Evolutionary conservation across 2,113 vertebrate species (phyloP).

Genomic region (Chloebia gouldiae): DNA sequence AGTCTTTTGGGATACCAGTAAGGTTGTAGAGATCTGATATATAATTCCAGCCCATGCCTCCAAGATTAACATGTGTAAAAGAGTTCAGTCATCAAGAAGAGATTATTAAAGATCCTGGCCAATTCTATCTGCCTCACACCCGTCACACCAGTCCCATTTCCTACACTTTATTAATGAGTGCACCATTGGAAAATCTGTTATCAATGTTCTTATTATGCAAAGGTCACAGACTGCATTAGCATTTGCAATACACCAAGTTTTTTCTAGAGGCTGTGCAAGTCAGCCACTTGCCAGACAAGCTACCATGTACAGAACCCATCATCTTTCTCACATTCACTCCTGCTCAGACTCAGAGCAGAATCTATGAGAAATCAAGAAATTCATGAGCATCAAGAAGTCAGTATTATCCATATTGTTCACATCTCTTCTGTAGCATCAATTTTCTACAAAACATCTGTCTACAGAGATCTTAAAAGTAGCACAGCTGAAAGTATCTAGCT

Average conservation of each 20-base stretch:
- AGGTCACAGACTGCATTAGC: slow-evolving; percentile 63
- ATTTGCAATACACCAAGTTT: slow-evolving; percentile 2
- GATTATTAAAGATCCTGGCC: neutral
- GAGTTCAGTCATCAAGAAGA: neutral
- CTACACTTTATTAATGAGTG: slow-evolving; percentile 4
- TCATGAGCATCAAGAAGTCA: neutral
- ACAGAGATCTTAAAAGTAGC: neutral
- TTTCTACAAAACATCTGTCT: neutral
- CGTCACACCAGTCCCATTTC: neutral
- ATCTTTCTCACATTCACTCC: neutral
- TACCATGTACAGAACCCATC: neutral
- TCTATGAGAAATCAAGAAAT: neutral
- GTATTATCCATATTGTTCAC: neutral
- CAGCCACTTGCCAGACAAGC: neutral
- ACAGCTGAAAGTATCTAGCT: neutral
- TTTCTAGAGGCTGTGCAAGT: neutral
- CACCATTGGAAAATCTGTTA: neutral
- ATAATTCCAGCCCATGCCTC: neutral
- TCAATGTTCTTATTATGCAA: slow-evolving; percentile 27
- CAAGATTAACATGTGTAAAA: neutral
- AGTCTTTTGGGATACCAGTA: neutral
- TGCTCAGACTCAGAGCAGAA: neutral
- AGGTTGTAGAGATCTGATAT: neutral
- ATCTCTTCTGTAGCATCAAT: neutral
- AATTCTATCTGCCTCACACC: neutral